Evolutionary conservation across 2,888 invertebrate genomes (phyloP).

Genomic region (Cynaeus angustus): DNA sequence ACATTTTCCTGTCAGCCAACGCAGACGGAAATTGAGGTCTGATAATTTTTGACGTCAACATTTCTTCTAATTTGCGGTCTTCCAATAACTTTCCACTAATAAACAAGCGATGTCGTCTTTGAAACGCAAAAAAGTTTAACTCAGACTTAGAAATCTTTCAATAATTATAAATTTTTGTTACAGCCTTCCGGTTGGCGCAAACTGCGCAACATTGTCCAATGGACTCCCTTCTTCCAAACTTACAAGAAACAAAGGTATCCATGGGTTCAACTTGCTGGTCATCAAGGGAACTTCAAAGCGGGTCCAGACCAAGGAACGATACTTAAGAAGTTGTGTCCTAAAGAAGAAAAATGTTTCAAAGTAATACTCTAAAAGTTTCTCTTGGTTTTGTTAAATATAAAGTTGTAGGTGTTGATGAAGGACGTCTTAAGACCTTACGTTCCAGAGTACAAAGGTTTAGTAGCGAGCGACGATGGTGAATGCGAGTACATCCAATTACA

Average conservation of each 20-base stretch:
- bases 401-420: slow-evolving; percentile 81
- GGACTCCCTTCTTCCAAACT: slow-evolving; percentile 97
- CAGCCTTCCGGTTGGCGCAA: slow-evolving; percentile 96
- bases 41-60: slow-evolving; percentile 40
- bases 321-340: slow-evolving; percentile 91
- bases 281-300: slow-evolving; percentile 96
- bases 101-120: slow-evolving; percentile 28
- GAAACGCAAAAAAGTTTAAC: slow-evolving; percentile 20
- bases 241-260: slow-evolving; percentile 97
- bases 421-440: slow-evolving; percentile 92
- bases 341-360: slow-evolving; percentile 92
- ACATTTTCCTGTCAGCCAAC: slow-evolving; percentile 14
- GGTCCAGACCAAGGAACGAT: slow-evolving; percentile 96
- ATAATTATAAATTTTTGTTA: slow-evolving; percentile 67
- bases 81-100: slow-evolving; percentile 31
- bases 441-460: slow-evolving; percentile 93
- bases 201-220: slow-evolving; percentile 93
- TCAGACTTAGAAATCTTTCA: slow-evolving; percentile 3
- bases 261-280: slow-evolving; percentile 97
- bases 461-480: slow-evolving; percentile 86
- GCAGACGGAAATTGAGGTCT: slow-evolving; percentile 36
- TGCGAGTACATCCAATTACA: slow-evolving; percentile 92
- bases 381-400: neutral
- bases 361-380: slow-evolving; percentile 54
- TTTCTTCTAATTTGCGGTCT: slow-evolving; percentile 41